Conservation (phyloP, 2,113 vertebrate genomes). For the Microcebus griseorufus region DNA sequence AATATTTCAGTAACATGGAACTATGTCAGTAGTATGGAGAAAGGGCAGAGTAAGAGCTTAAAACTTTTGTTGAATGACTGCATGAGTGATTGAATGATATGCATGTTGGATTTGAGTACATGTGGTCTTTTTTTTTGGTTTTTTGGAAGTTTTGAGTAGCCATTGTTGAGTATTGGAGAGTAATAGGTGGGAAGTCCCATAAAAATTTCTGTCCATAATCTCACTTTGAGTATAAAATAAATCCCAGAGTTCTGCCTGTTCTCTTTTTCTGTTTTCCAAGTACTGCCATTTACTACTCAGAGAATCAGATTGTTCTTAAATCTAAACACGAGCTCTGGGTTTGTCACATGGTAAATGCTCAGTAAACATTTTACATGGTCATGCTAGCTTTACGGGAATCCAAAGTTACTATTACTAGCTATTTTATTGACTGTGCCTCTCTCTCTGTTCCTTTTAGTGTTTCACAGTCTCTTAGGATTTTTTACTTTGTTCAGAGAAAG, state of each 20-base stretch:
- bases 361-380: neutral
- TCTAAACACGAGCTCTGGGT: neutral
- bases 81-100: neutral
- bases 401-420: neutral
- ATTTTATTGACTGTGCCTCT: neutral
- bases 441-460: neutral
- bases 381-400: neutral
- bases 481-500: constrained; percentile 21
- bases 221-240: neutral
- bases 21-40: neutral
- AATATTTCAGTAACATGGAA: neutral
- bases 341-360: neutral
- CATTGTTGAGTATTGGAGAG: constrained; percentile 4
- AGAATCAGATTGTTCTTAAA: neutral
- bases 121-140: neutral
- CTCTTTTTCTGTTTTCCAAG: neutral
- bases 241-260: neutral
- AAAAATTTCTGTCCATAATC: neutral
- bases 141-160: neutral
- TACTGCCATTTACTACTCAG: neutral
- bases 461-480: neutral
- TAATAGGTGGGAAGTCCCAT: neutral
- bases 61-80: neutral
- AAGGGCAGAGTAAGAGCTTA: neutral
- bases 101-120: neutral